phyloP scores from a whole-genome alignment of 2,797 vertebrate genomes.

The Graptemys geographica region DNA sequence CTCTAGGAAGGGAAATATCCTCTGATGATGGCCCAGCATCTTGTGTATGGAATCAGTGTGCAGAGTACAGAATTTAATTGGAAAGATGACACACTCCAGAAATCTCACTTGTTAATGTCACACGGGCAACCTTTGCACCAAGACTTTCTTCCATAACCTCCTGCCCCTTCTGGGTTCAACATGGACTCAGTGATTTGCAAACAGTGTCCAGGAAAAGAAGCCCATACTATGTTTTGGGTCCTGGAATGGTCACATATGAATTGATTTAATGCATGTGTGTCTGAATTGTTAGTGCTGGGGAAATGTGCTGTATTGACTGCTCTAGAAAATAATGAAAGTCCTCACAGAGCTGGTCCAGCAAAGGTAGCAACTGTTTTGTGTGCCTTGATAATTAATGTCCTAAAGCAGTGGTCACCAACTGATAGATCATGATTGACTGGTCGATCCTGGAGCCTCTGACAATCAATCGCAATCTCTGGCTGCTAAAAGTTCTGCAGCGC shows the following conservation, averaged over 20 bases:
- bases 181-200: neutral
- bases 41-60: neutral
- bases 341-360: neutral
- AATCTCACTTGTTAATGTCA: neutral
- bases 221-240: neutral
- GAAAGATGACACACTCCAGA: neutral
- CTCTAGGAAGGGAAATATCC: neutral
- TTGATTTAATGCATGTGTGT: neutral
- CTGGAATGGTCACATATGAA: fast-evolving
- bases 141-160: neutral
- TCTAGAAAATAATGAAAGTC: neutral
- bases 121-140: fast-evolving
- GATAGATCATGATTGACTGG: no score
- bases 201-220: no score
- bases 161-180: neutral
- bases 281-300: neutral
- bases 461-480: neutral
- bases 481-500: no score
- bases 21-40: neutral
- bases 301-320: neutral
- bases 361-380: neutral
- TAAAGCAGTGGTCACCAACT: no score
- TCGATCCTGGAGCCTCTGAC: neutral
- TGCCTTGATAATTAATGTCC: neutral
- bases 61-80: neutral